A percentile compares a stretch with the other conserved stretches of the same genome.
These are phyloP conservation scores for Orestias chungarensis DNA, from an alignment of 2,797 vertebrate species.

Conservation along the genomic window DNA sequence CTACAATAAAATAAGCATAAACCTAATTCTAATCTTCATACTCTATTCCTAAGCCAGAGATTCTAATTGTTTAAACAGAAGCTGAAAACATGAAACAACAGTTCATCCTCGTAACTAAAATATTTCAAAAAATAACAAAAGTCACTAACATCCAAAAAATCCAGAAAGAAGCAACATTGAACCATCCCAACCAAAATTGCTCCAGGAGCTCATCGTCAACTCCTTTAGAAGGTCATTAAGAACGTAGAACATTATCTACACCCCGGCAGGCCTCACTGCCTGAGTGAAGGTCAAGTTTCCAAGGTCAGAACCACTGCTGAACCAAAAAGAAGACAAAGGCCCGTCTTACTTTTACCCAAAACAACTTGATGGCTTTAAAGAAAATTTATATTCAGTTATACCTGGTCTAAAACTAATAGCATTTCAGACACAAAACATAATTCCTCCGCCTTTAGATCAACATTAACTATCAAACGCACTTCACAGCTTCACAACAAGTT, in stretches of 20 bases:
- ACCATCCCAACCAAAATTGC: background rate
- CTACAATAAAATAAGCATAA: too few species aligned
- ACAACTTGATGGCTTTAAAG: background rate
- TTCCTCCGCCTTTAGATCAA: too few species aligned
- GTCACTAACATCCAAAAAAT: background rate
- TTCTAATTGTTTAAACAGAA: background rate
- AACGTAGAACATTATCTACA: background rate
- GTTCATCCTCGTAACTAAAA: background rate
- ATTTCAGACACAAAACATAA: too few species aligned
- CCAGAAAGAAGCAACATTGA: background rate
- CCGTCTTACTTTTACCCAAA: background rate
- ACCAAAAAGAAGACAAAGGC: background rate
- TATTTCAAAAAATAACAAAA: background rate
- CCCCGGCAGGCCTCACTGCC: too few species aligned
- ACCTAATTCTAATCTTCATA: too few species aligned
- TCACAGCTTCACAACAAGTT: too few species aligned
- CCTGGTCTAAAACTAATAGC: too few species aligned
- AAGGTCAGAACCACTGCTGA: background rate
- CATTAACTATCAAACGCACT: too few species aligned
- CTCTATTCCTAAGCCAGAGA: too few species aligned
- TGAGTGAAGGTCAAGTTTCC: background rate
- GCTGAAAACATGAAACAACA: background rate
- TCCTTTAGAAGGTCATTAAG: background rate
- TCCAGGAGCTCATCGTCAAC: background rate
- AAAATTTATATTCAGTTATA: too few species aligned